Conservation (phyloP, 2,797 vertebrate genomes). For the Lemur catta region DNA sequence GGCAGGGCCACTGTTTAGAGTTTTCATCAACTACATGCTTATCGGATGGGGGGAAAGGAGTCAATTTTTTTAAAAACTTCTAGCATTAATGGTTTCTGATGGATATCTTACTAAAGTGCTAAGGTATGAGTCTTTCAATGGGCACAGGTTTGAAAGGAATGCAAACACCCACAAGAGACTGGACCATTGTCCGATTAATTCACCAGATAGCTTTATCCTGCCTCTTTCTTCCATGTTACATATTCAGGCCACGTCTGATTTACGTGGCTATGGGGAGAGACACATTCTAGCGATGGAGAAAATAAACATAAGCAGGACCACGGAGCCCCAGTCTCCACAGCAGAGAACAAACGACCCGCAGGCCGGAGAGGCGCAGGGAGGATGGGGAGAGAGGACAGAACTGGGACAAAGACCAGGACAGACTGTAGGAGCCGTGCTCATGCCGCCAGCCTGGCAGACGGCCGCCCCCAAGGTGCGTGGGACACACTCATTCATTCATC, state of each 20-base stretch:
- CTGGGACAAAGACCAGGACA: not conserved
- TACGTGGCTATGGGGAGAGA: not conserved
- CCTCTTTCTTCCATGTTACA: not conserved
- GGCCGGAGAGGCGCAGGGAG: not conserved
- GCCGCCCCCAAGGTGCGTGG: not conserved
- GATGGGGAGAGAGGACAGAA: not conserved
- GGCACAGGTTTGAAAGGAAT: not conserved
- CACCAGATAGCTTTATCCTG: not conserved
- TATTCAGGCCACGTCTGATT: not conserved
- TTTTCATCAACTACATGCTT: not conserved
- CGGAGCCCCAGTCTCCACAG: not conserved
- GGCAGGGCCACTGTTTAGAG: not conserved
- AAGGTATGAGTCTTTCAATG: not conserved
- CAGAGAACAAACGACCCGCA: fast-evolving
- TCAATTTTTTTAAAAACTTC: not conserved
- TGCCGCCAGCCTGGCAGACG: fast-evolving
- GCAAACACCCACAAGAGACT: not conserved
- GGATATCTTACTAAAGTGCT: not conserved
- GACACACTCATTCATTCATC: not conserved
- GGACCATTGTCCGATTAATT: not conserved
- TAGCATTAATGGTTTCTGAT: not conserved
- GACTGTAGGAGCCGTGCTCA: fast-evolving
- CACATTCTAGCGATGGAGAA: not conserved
- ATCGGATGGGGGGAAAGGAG: not conserved
- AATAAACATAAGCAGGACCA: not conserved